Evolutionary conservation across 2,888 invertebrate species (phyloP), one percentile per base, ranked within the genome.

Genomic region (Periphyllus acericola): DNA sequence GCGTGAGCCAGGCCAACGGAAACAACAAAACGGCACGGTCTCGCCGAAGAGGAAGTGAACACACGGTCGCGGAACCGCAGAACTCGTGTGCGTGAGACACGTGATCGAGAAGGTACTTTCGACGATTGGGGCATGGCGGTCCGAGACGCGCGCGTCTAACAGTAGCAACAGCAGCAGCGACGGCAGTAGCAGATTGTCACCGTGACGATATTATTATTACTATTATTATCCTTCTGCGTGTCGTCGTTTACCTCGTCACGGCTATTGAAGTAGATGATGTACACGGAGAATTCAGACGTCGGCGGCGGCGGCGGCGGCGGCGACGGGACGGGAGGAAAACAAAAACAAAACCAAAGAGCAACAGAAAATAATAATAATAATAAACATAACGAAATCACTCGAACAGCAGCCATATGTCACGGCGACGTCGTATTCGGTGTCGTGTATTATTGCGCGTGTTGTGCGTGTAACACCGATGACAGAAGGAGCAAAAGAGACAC

Each of bases 321-420:
- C 52, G 86, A 60, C 40, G 74, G 14, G 86, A 60, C 40, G 74
- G 14, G 74, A 81, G 25, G 75, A 81, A 81, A 87, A 81, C 81
- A 81, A 87, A 80, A 81, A 81, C 81, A 72, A 80, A 86, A 85
- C 85, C 68, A 52, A 78, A 40, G 40, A 29, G 87, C 74, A 74
- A 78, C 68, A 36, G 17, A 34, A 68, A 60, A 75, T 60, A 60
- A 74, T 76, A n/a, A n/a, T n/a, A 83, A 84, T 66, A 85, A 68
- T 78, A 86, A 80, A 79, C 71, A 74, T 29, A 66, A 80, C 80
- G 86, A 87, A 87, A 87, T 87, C 79, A 72, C 80, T 87, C 74
- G 40, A 87, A 87, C 60, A 74, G 81, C 78, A 60, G 60, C 83
- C 87, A 87, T 81, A 81, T 87, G 87, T 87, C 87, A 87, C 74